These are phyloP conservation scores for Pomatorhinus ruficollis DNA, from an alignment of 2,113 vertebrate species.

Conservation along the genomic window DNA sequence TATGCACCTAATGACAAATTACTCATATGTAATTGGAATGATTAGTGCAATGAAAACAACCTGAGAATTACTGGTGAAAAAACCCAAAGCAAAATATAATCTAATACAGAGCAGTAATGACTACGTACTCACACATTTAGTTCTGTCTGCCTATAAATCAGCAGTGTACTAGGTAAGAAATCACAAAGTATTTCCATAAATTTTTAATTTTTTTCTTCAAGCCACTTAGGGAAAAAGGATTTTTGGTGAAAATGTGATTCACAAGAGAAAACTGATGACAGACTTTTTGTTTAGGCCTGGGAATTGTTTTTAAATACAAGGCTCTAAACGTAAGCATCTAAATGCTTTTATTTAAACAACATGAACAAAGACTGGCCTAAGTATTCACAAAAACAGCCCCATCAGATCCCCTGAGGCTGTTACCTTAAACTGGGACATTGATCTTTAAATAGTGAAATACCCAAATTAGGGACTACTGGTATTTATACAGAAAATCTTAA, in stretches of 20 bases:
- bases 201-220: not conserved
- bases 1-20: not conserved
- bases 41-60: not conserved
- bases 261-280: not conserved
- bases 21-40: not conserved
- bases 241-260: not conserved
- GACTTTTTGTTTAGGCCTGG: not conserved
- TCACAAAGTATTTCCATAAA: not conserved
- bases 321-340: not conserved
- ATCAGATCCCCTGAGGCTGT: not conserved
- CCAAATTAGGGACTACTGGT: not conserved
- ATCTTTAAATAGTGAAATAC: not conserved
- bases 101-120: not conserved
- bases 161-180: not conserved
- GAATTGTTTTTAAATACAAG: not conserved
- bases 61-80: not conserved
- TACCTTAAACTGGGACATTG: not conserved
- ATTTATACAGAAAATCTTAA: not conserved
- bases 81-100: not conserved
- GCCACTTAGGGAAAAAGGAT: not conserved
- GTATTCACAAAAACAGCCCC: not conserved
- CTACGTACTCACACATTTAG: not conserved
- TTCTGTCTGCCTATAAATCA: not conserved
- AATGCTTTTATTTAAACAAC: not conserved
- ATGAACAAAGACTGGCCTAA: not conserved